Percentiles rank a stretch among this genome's conserved stretches.
These are phyloP conservation scores for Stigmatopora nigra DNA, from an alignment of 2,113 vertebrate species.

Conservation along the genomic window DNA sequence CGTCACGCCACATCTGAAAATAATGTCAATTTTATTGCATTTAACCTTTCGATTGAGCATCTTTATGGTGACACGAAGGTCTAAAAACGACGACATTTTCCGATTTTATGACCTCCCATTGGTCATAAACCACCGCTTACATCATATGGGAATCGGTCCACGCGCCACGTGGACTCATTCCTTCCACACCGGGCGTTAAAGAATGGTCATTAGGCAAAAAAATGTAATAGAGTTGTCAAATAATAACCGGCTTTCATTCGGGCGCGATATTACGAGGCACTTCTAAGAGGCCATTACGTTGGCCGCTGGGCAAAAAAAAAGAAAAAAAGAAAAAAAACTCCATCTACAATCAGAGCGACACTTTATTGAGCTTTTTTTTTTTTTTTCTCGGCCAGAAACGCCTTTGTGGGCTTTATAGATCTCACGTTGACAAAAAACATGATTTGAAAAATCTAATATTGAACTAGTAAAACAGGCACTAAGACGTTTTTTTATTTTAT, in stretches of 20 bases:
- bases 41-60: background rate
- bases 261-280: constrained; percentile 29
- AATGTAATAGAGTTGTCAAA: constrained; percentile 29
- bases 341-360: constrained; percentile 11
- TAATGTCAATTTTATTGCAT: background rate
- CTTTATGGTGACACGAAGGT: background rate
- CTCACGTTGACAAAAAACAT: background rate
- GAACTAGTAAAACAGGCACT: background rate
- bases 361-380: constrained; percentile 15
- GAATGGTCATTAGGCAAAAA: constrained; percentile 28
- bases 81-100: background rate
- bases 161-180: constrained; percentile 11
- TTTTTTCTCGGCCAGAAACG: constrained; percentile 1
- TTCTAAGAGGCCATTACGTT: constrained; percentile 24
- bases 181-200: constrained; percentile 14
- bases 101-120: constrained; percentile 23
- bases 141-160: constrained; percentile 18
- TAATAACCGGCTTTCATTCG: constrained; percentile 29
- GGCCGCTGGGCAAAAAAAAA: constrained; percentile 9
- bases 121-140: constrained; percentile 23
- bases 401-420: background rate
- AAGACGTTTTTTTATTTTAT: background rate
- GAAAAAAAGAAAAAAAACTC: background rate
- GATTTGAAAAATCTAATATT: background rate
- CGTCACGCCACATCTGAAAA: constrained; percentile 21